Evolutionary conservation across 64 coral and sea anemone genomes (phyloP).

Genomic region (Dendronephthya gigantea): DNA sequence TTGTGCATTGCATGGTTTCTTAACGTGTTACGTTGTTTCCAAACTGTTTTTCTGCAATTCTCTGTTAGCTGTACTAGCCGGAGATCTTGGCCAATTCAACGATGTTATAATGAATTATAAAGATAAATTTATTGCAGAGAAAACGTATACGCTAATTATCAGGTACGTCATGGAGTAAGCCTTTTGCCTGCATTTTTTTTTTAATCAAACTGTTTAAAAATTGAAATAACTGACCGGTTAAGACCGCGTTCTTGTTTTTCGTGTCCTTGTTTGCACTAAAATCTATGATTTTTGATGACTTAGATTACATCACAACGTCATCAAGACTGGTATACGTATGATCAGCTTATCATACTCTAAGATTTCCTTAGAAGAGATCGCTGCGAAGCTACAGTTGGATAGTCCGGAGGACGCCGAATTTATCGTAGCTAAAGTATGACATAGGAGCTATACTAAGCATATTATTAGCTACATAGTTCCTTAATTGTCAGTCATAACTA

Average conservation of each 20-base stretch:
- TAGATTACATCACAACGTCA: slow-evolving; percentile 90
- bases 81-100: slow-evolving; percentile 88
- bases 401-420: slow-evolving; percentile 98
- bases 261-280: too few relatives aligned
- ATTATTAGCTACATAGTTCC: too few relatives aligned
- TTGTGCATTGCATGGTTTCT: too few relatives aligned
- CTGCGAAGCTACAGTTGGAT: slow-evolving; percentile 85
- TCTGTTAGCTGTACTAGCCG: slow-evolving; percentile 71
- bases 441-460: background rate
- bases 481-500: too few relatives aligned
- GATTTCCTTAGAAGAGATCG: slow-evolving; percentile 82
- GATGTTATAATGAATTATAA: slow-evolving; percentile 86
- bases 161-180: slow-evolving; percentile 33
- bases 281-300: too few relatives aligned
- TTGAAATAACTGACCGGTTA: too few relatives aligned
- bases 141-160: slow-evolving; percentile 88
- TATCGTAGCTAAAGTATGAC: slow-evolving; percentile 89
- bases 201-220: too few relatives aligned
- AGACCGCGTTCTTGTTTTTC: too few relatives aligned
- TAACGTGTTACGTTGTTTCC: too few relatives aligned
- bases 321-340: slow-evolving; percentile 94
- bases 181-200: too few relatives aligned
- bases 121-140: slow-evolving; percentile 89
- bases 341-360: slow-evolving; percentile 89
- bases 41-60: background rate